These are phyloP conservation scores for Lithosia quadra DNA, from an alignment of 2,888 invertebrate genomes.

Conservation along the genomic window DNA sequence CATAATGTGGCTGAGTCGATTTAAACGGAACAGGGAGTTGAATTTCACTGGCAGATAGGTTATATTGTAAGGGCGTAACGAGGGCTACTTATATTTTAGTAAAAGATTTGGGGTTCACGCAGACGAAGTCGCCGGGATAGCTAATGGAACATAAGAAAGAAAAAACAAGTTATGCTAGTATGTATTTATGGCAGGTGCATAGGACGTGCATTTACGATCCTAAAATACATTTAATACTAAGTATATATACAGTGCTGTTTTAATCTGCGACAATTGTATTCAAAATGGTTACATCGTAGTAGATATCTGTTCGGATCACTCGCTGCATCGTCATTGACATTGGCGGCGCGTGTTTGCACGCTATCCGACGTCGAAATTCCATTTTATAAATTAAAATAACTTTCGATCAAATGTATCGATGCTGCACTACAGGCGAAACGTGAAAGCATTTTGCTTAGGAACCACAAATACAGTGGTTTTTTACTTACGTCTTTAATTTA, in stretches of 20 bases:
- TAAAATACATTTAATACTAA: conserved; percentile 25
- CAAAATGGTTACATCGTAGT: conserved; percentile 45
- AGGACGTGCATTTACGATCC: conserved; percentile 16
- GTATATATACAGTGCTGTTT: too few relatives aligned
- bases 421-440: conserved; percentile 42
- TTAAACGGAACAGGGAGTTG: too few relatives aligned
- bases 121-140: too few relatives aligned
- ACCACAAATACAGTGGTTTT: not conserved
- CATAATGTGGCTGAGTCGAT: too few relatives aligned
- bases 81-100: too few relatives aligned
- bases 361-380: conserved; percentile 67
- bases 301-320: conserved; percentile 36
- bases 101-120: too few relatives aligned
- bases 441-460: conserved; percentile 54
- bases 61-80: too few relatives aligned
- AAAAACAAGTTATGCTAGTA: not conserved
- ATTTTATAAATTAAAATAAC: conserved; percentile 76
- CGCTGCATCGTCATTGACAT: conserved; percentile 71
- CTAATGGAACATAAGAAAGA: not conserved
- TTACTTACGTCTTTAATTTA: not conserved
- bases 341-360: conserved; percentile 73
- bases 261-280: conserved; percentile 52
- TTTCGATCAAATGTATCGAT: conserved; percentile 70
- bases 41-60: too few relatives aligned
- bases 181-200: not conserved